These are phyloP conservation scores for Spea hammondii DNA, from an alignment of 2,797 vertebrate species.

Conservation along the genomic window DNA sequence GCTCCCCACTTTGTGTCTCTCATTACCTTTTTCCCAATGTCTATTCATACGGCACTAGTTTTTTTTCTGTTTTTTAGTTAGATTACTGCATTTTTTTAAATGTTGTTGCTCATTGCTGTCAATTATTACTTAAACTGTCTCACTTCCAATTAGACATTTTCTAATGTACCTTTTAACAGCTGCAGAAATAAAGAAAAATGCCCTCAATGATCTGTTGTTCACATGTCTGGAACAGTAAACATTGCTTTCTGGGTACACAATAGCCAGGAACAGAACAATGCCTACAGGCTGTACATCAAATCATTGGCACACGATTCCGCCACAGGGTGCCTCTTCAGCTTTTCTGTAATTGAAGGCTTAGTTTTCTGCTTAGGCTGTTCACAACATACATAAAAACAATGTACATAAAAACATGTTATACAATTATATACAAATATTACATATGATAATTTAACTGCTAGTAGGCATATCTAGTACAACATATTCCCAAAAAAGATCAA, in stretches of 20 bases:
- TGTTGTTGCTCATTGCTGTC: constrained; percentile 6
- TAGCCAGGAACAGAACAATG: neutral
- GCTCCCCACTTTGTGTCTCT: constrained; percentile 19
- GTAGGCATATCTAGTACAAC: no score
- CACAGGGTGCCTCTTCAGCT: neutral
- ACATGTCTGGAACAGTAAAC: constrained; percentile 11
- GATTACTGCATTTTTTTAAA: neutral
- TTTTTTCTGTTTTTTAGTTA: neutral
- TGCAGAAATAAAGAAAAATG: constrained; percentile 1
- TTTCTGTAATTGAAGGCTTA: neutral
- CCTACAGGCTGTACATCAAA: neutral
- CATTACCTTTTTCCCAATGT: constrained; percentile 15
- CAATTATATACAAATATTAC: no score
- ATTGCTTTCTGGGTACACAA: constrained; percentile 1
- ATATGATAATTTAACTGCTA: no score
- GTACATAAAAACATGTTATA: no score
- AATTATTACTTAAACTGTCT: constrained; percentile 24
- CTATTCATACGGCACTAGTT: neutral
- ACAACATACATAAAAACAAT: no score
- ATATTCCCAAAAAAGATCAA: no score
- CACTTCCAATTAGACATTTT: constrained; percentile 22
- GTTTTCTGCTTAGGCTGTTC: no score
- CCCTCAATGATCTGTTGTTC: constrained; percentile 4
- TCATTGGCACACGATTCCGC: neutral
- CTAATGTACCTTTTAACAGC: constrained; percentile 24